Conservation (phyloP, 35 echinoderm and acorn worm genomes). For the Ophioderma brevispina region DNA sequence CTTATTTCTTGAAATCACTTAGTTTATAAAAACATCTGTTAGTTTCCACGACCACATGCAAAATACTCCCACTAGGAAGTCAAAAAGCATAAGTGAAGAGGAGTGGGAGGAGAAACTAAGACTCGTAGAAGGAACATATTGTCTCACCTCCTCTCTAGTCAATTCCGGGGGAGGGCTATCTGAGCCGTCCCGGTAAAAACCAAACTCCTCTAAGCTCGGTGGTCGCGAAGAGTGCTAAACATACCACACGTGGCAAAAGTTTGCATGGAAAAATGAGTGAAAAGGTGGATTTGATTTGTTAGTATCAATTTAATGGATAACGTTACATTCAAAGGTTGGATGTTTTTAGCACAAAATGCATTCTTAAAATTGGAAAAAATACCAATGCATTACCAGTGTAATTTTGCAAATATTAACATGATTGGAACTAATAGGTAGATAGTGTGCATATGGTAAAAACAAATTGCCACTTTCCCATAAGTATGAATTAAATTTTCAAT, state of each 20-base stretch:
- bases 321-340: no score
- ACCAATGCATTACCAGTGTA: no score
- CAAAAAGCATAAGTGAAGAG: background rate
- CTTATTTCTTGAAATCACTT: background rate
- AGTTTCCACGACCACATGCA: slow-evolving; percentile 2
- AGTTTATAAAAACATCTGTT: background rate
- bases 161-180: slow-evolving; percentile 11
- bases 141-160: background rate
- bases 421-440: no score
- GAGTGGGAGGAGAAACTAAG: background rate
- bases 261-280: background rate
- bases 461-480: no score
- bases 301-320: background rate
- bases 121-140: background rate
- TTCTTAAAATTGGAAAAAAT: no score
- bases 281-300: background rate
- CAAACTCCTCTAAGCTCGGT: slow-evolving; percentile 8
- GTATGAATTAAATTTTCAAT: no score
- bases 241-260: background rate
- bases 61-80: background rate
- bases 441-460: no score
- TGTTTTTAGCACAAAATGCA: no score
- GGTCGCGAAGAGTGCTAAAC: background rate
- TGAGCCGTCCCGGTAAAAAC: background rate
- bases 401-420: no score